phyloP scores from a whole-genome alignment of 2,888 invertebrate genomes.

The Automeris io region DNA sequence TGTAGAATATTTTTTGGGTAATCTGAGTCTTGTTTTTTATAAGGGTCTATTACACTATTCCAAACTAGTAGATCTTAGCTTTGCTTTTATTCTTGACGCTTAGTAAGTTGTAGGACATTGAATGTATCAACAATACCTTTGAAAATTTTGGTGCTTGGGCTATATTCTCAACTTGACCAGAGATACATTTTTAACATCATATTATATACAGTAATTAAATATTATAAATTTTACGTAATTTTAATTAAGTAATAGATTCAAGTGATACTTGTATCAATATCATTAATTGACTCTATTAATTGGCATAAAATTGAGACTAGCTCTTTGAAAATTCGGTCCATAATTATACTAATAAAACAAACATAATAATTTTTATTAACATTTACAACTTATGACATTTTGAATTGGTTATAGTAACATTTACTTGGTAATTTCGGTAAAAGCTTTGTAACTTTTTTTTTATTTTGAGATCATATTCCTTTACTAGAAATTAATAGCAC shows the following conservation, averaged over 20 bases:
- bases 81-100: conserved; percentile 26
- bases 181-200: not conserved
- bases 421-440: too few relatives aligned
- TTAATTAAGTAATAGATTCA: too few relatives aligned
- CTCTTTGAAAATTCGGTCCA: conserved; percentile 60
- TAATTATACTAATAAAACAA: conserved; percentile 11
- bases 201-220: not conserved
- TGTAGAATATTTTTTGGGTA: conserved; percentile 10
- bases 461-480: conserved; percentile 72
- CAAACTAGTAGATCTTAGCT: conserved; percentile 18
- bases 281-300: not conserved
- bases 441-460: too few relatives aligned
- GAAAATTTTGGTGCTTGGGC: conserved; percentile 38
- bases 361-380: not conserved
- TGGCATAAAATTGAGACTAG: conserved; percentile 60
- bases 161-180: conserved; percentile 15
- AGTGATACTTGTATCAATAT: too few relatives aligned
- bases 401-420: not conserved
- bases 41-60: conserved; percentile 19
- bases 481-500: conserved; percentile 45
- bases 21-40: conserved; percentile 17
- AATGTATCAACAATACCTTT: conserved; percentile 22
- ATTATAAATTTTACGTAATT: not conserved
- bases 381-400: not conserved
- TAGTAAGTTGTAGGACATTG: conserved; percentile 20